A percentile compares a stretch with the other conserved stretches of the same genome.
Evolutionary conservation across 1,140 invertebrate genomes (phyloP).

Genomic region (Rhyacophila brunnea): DNA sequence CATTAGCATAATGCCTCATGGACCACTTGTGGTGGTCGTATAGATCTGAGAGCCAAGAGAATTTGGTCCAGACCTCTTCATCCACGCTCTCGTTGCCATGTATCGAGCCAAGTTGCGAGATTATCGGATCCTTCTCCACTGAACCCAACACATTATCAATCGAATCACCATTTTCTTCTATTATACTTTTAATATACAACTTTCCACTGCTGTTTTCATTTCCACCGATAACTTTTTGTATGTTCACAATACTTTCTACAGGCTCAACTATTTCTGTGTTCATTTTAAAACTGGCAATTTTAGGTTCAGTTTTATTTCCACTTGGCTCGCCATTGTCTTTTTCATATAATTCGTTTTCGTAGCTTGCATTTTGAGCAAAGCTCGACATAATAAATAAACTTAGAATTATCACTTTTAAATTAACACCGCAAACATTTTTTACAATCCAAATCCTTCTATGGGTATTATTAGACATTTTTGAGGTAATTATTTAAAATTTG

Average conservation of each 20-base stretch:
- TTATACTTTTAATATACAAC: not conserved
- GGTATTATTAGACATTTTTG: too few species aligned
- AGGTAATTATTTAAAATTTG: too few species aligned
- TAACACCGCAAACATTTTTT: too few species aligned
- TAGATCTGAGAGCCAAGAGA: slow-evolving; percentile 63
- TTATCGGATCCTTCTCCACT: slow-evolving; percentile 14
- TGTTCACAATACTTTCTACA: not conserved
- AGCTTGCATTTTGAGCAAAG: too few species aligned
- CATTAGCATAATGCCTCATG: slow-evolving; percentile 43
- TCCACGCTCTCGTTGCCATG: not conserved
- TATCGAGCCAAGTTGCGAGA: not conserved
- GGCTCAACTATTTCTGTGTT: slow-evolving; percentile 1
- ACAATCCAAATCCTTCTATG: too few species aligned
- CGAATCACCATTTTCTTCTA: not conserved
- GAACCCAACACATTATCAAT: slow-evolving; percentile 2
- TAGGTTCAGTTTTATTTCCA: too few species aligned
- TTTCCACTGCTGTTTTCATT: not conserved
- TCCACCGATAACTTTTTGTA: not conserved
- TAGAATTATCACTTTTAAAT: too few species aligned
- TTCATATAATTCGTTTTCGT: too few species aligned
- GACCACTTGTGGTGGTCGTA: slow-evolving; percentile 67
- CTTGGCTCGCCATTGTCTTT: too few species aligned
- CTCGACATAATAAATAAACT: too few species aligned
- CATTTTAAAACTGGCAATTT: not conserved
- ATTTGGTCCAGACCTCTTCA: slow-evolving; percentile 39